Evolutionary conservation across 2,797 vertebrate genomes (phyloP), one percentile per base, ranked within the genome.

Genomic region (Sarcophilus harrisii): DNA sequence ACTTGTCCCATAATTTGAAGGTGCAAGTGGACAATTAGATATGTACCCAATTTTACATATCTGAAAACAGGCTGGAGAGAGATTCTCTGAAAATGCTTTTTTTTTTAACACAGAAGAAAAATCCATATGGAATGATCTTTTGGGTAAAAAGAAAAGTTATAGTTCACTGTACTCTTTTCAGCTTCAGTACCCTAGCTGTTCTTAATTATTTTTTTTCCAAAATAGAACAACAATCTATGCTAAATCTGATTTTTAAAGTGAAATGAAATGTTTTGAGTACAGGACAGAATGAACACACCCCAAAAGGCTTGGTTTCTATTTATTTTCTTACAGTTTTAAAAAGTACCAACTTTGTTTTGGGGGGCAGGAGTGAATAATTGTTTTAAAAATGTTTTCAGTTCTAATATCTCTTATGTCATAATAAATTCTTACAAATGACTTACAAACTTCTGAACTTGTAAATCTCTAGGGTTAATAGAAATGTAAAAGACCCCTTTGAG

Each of bases 1-100:
- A 98, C 98, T 98, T 98, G 98, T 97, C 97, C 97, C 96, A 96
- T 98, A 98, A 98, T 98, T 97, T 98, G 96, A 97, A 97, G 97
- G 97, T 97, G 92, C 96, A 95, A 98, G 97, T 97, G 97, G 97
- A 98, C 98, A 95, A 98, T 98, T 97, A 97, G 96, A 97, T 96
- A 97, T 96, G 92, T 13, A 81, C 93, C 1, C 96, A 95, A 90
- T 94, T 95, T 98, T 98, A 94, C 97, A 97, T 96, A 97, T 97
- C 97, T 95, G 96, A 97, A 96, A 91, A 90, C 28, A 95, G 90
- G n/a, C 59, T 45, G 29, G 92, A 58, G 57, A 45, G 18, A 55
- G 6, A 8, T 52, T 38, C 13, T 58, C 92, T 92, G 90, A 60
- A 97, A 96, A 91, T 2, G 2, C n/a, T n/a, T n/a, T n/a, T 91